phyloP scores from a whole-genome alignment of 2,797 vertebrate genomes.

The Thamnophis elegans region DNA sequence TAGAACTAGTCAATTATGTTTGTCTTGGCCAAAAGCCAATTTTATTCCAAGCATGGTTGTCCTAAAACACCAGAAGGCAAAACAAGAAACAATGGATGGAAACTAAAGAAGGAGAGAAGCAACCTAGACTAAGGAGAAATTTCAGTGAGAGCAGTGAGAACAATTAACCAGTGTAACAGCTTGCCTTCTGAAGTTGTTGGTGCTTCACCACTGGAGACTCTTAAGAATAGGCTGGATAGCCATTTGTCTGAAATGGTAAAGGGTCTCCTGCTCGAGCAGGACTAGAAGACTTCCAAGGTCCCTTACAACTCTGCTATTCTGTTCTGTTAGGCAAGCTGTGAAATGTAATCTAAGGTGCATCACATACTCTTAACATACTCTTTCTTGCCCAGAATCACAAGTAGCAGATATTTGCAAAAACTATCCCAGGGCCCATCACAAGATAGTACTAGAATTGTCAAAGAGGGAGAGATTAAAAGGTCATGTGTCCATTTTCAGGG shows the following conservation, averaged over 20 bases:
- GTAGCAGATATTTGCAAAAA: neutral
- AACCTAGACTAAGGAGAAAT: neutral
- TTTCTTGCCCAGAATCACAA: neutral
- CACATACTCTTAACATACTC: neutral
- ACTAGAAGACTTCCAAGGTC: neutral
- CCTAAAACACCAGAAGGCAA: neutral
- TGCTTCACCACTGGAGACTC: neutral
- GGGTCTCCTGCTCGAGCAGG: neutral
- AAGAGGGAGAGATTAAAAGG: neutral
- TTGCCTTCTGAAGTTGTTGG: neutral
- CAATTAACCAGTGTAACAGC: neutral
- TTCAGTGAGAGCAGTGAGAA: neutral
- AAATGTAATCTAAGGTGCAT: neutral
- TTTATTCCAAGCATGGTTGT: neutral
- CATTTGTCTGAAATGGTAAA: neutral
- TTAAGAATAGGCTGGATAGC: neutral
- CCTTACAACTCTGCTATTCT: neutral
- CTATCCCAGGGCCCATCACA: neutral
- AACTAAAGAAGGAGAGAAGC: neutral
- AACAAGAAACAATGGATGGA: neutral
- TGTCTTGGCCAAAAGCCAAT: neutral
- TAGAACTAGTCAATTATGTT: neutral
- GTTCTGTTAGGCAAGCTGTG: neutral
- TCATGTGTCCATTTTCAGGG: neutral
- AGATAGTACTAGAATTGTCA: neutral